These are phyloP conservation scores for Montipora sp. DNA, from an alignment of 64 coral and sea anemone genomes.

Conservation along the genomic window DNA sequence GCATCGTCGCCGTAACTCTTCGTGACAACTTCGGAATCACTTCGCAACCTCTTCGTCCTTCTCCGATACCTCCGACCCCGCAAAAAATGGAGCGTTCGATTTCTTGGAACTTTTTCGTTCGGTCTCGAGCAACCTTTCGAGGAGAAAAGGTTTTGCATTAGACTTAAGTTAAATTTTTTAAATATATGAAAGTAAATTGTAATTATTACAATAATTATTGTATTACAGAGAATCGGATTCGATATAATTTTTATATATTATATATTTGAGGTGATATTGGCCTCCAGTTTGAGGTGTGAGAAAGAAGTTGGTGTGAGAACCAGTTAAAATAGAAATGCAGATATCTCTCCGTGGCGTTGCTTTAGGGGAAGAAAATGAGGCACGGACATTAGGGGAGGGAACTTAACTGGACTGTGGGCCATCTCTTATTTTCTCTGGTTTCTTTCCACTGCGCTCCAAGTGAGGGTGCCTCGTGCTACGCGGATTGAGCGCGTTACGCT, in stretches of 20 bases:
- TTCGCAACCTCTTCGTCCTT: not conserved
- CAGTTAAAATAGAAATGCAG: not conserved
- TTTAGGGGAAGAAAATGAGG: too few species aligned
- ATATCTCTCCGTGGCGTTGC: not conserved
- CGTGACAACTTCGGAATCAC: not conserved
- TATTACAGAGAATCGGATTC: not conserved
- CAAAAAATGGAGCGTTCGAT: too few species aligned
- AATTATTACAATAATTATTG: not conserved
- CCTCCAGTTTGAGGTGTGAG: not conserved
- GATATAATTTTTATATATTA: constrained; percentile 32
- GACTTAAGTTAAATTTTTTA: not conserved
- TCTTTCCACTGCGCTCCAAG: too few species aligned
- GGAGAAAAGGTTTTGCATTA: not conserved
- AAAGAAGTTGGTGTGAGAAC: not conserved
- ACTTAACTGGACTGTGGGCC: not conserved
- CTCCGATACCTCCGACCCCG: too few species aligned
- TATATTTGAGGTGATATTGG: constrained; percentile 13
- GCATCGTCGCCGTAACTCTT: not conserved
- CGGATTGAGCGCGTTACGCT: too few species aligned
- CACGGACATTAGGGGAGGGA: too few species aligned
- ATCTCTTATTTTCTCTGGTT: not conserved
- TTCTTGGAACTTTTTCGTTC: too few species aligned
- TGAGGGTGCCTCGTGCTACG: not conserved
- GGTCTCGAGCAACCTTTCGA: too few species aligned
- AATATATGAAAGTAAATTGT: constrained; percentile 3